Evolutionary conservation across 2,113 vertebrate genomes (phyloP).

Genomic region (Rattus norvegicus): GRCr8 NC_086038.1:43389501-43390000

Average conservation of each 20-base stretch:
- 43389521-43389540: not conserved
- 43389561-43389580: not conserved
- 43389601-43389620: not conserved
- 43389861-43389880: not conserved
- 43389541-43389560: not conserved
- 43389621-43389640: not conserved
- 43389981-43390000: not conserved
- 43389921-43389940: not conserved
- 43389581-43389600: not conserved
- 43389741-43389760: not conserved
- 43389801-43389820: not conserved
- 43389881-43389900: not conserved
- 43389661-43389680: not conserved
- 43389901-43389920: not conserved
- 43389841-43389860: not conserved
- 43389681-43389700: not conserved
- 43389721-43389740: not conserved
- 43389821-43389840: not conserved
- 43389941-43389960: not conserved
- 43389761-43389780: not conserved
- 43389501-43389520: not conserved
- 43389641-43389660: not conserved
- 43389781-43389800: not conserved
- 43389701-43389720: not conserved
- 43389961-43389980: not conserved